Evolutionary conservation across 2,888 invertebrate species (phyloP).

Genomic region (Sipha maydis): DNA sequence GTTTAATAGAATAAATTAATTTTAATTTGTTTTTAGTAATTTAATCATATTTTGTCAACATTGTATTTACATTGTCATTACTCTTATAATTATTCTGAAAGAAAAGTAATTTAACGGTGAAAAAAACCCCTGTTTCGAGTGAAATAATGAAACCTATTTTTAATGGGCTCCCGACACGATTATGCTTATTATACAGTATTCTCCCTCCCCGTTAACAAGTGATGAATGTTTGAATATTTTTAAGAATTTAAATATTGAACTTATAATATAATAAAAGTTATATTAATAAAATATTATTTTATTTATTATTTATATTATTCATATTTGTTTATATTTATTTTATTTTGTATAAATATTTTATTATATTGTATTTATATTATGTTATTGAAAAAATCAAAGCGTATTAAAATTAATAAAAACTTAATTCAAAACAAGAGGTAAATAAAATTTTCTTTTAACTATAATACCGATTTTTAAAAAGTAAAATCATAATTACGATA

Average conservation of each 20-base stretch:
- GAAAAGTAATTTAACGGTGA: neutral
- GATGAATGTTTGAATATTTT: neutral
- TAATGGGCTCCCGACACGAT: slow-evolving; percentile 1
- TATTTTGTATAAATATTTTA: too few species aligned
- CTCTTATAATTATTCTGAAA: neutral
- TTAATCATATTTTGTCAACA: neutral
- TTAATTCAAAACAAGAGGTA: too few species aligned
- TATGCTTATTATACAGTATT: neutral
- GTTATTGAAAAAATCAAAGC: too few species aligned
- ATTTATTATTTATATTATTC: too few species aligned
- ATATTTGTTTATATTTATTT: too few species aligned
- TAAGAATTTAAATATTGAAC: neutral
- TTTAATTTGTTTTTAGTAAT: neutral
- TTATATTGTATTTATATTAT: too few species aligned
- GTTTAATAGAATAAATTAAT: neutral
- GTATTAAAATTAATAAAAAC: too few species aligned
- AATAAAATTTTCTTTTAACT: too few species aligned
- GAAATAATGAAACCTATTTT: neutral
- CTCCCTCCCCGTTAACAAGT: neutral
- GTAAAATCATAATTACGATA: too few species aligned
- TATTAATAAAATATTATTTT: too few species aligned
- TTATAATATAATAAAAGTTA: neutral
- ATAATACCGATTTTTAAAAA: too few species aligned
- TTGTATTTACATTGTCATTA: neutral
- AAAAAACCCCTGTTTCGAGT: neutral